These are phyloP conservation scores for Aporophyla nigra DNA, from an alignment of 2,888 invertebrate genomes.

Conservation along the genomic window DNA sequence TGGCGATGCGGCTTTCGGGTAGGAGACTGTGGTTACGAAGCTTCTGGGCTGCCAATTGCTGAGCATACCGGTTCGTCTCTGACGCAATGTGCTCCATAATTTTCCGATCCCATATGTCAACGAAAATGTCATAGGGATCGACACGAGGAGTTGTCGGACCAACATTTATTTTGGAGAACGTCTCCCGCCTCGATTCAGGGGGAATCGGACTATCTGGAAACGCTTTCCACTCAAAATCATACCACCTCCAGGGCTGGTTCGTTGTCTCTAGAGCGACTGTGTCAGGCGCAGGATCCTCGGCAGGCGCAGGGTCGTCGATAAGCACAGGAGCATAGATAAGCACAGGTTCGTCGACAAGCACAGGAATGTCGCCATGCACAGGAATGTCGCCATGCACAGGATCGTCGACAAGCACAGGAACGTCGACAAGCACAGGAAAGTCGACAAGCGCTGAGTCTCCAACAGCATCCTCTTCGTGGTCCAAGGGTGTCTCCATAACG, in stretches of 20 bases:
- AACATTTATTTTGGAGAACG: constrained; percentile 46
- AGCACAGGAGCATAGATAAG: background rate
- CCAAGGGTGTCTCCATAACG: too few species aligned
- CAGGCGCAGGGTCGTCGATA: background rate
- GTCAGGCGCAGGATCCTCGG: background rate
- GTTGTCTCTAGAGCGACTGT: background rate
- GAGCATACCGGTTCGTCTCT: constrained; percentile 56
- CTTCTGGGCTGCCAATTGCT: background rate
- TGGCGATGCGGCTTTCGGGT: background rate
- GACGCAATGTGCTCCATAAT: constrained; percentile 64
- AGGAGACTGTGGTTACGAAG: background rate
- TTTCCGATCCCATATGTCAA: constrained; percentile 63
- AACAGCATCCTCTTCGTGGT: too few species aligned
- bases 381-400: background rate
- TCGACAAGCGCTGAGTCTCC: too few species aligned
- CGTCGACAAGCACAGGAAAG: background rate
- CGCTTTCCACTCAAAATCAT: background rate
- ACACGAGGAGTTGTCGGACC: constrained; percentile 57
- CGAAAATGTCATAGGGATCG: constrained; percentile 60
- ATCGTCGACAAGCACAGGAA: background rate
- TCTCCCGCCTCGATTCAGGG: constrained; percentile 48
- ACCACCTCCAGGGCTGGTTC: background rate
- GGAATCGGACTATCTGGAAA: constrained; percentile 36
- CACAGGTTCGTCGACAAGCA: too few species aligned
- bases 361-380: background rate